A percentile compares a stretch with the other conserved stretches of the same genome.
Evolutionary conservation across 2,797 vertebrate species (phyloP).

Genomic region (Spheniscus humboldti): DNA sequence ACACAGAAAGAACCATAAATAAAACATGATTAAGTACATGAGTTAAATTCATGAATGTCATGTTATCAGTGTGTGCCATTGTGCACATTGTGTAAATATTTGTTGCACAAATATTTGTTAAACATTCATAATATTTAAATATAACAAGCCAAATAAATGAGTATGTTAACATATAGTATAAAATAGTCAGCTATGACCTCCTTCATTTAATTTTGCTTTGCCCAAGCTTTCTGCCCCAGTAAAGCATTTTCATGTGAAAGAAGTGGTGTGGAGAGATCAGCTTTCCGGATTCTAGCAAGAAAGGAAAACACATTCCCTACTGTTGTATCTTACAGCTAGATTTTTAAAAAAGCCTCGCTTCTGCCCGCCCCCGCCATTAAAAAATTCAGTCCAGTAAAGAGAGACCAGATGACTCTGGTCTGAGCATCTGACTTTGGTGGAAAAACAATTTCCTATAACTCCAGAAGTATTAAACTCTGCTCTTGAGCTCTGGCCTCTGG

Average conservation of each 20-base stretch:
- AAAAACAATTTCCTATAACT: background rate
- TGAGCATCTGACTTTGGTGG: background rate
- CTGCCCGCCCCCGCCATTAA: background rate
- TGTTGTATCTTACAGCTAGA: background rate
- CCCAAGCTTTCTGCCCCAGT: background rate
- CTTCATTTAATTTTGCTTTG: background rate
- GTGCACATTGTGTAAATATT: background rate
- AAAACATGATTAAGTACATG: background rate
- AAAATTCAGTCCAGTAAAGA: background rate
- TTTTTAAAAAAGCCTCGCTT: background rate
- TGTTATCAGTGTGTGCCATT: background rate
- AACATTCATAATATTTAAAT: background rate
- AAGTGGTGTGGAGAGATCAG: background rate
- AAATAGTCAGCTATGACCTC: background rate
- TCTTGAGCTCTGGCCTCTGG: background rate
- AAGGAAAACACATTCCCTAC: background rate
- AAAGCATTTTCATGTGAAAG: background rate
- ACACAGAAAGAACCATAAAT: constrained; percentile 18
- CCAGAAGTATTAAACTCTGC: background rate
- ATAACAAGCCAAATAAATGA: background rate
- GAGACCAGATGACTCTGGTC: background rate
- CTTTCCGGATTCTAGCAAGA: background rate
- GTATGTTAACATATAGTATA: background rate
- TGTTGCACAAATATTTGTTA: background rate
- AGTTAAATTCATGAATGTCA: background rate